These are phyloP conservation scores for Phaenicophaeus curvirostris DNA, from an alignment of 2,797 vertebrate species.

Conservation along the genomic window DNA sequence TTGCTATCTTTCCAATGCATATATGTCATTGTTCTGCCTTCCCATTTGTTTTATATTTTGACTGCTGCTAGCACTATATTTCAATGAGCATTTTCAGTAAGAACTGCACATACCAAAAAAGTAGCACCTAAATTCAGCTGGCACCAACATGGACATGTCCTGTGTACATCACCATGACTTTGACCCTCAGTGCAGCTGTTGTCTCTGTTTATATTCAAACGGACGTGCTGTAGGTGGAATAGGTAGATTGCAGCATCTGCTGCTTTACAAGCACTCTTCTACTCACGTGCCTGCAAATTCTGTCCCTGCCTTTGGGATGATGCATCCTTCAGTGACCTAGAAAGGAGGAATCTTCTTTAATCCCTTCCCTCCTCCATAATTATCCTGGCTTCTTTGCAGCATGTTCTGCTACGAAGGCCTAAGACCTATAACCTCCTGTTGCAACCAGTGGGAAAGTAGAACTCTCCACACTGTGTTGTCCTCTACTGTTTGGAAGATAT, in stretches of 20 bases:
- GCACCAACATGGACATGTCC: neutral
- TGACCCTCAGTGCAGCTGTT: neutral
- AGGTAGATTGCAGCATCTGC: neutral
- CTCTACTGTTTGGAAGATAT: neutral
- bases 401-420: neutral
- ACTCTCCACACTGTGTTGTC: neutral
- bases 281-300: neutral
- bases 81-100: neutral
- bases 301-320: neutral
- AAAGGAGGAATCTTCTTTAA: neutral
- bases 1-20: neutral
- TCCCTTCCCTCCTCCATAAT: neutral
- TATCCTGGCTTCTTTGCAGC: neutral
- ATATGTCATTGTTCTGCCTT: neutral
- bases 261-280: neutral
- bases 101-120: neutral
- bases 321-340: neutral
- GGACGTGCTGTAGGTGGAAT: rapidly evolving
- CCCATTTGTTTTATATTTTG: neutral
- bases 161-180: rapidly evolving
- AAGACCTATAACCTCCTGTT: neutral
- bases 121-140: neutral
- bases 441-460: neutral
- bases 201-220: neutral
- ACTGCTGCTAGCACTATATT: neutral